These are phyloP conservation scores for Taeniopygia guttata DNA, from an alignment of 2,797 vertebrate species.

Conservation along the genomic window DNA sequence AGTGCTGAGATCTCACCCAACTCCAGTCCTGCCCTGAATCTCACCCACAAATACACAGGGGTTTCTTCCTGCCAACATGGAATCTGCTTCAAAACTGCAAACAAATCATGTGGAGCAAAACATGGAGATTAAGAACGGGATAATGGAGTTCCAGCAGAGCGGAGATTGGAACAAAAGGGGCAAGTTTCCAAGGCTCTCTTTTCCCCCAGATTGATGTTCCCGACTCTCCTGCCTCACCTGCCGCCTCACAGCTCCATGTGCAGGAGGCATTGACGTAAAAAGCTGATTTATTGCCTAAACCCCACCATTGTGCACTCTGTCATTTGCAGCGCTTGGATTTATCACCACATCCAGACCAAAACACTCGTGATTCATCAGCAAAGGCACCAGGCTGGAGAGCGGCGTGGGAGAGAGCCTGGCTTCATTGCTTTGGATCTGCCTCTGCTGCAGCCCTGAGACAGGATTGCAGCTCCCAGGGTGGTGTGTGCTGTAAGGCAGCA, in stretches of 20 bases:
- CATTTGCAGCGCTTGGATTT: not conserved
- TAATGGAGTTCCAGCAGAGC: not conserved
- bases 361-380: not conserved
- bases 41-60: not conserved
- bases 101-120: not conserved
- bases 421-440: rapidly evolving
- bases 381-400: not conserved
- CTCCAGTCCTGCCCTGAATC: not conserved
- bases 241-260: rapidly evolving
- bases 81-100: not conserved
- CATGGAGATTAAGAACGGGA: not conserved
- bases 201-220: not conserved
- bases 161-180: not conserved
- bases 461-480: not conserved
- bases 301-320: not conserved
- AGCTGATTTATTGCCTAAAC: not conserved
- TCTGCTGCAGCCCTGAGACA: not conserved
- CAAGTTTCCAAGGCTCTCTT: not conserved
- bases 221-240: not conserved
- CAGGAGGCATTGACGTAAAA: not conserved
- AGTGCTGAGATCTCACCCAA: not conserved
- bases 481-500: not conserved
- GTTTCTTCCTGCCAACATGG: not conserved
- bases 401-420: not conserved
- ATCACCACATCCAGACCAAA: not conserved